Evolutionary conservation across 2,113 vertebrate species (phyloP).

Genomic region (Dromas ardeola): DNA sequence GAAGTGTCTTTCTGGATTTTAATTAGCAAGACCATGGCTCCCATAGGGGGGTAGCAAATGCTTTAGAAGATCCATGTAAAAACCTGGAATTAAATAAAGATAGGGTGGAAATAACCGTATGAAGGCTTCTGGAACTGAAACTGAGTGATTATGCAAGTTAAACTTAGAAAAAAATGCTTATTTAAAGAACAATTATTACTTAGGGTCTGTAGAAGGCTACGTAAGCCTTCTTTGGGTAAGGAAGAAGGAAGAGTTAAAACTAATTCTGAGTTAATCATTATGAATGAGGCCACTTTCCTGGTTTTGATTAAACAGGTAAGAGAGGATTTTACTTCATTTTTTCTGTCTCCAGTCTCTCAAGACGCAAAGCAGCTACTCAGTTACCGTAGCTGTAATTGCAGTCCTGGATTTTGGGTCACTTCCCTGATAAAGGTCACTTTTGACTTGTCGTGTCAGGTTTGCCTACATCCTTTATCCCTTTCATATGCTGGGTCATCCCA

Average conservation of each 20-base stretch:
- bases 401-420: neutral
- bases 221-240: neutral
- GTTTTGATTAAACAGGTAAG: neutral
- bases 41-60: neutral
- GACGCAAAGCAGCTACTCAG: neutral
- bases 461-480: neutral
- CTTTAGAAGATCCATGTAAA: neutral
- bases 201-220: neutral
- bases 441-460: accelerated
- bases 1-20: neutral
- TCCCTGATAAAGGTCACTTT: neutral
- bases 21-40: neutral
- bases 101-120: neutral
- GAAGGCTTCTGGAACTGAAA: neutral
- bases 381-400: neutral
- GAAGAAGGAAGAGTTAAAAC: neutral
- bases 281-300: neutral
- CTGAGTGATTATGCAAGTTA: neutral
- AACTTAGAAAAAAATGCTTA: neutral
- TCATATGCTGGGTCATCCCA: neutral
- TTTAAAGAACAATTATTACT: neutral
- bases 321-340: neutral
- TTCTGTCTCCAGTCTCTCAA: neutral
- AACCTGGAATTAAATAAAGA: neutral
- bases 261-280: neutral